phyloP scores from a whole-genome alignment of 2,888 invertebrate genomes.

The Xestia sexstrigata region DNA sequence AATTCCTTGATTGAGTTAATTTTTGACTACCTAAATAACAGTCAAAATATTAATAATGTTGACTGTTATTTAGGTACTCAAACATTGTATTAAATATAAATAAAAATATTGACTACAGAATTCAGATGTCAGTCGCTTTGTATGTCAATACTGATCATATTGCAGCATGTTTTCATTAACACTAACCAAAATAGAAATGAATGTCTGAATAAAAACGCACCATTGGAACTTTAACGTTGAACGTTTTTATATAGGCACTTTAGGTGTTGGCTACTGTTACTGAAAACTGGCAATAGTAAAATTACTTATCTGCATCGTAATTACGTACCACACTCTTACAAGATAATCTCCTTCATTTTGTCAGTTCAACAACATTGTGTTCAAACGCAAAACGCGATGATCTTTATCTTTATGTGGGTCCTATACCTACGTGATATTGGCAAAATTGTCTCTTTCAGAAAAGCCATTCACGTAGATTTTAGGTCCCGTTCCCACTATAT shows the following conservation, averaged over 20 bases:
- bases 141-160: slow-evolving; percentile 25
- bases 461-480: too few species aligned
- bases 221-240: neutral
- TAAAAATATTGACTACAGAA: slow-evolving; percentile 10
- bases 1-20: neutral
- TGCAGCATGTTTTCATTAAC: neutral
- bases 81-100: too few species aligned
- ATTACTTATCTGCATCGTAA: neutral
- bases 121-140: slow-evolving; percentile 16
- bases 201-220: neutral
- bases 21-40: slow-evolving; percentile 11
- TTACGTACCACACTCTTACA: neutral
- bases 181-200: neutral
- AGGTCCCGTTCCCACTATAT: too few species aligned
- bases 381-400: neutral
- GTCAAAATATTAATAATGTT: neutral
- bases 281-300: neutral
- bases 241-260: neutral
- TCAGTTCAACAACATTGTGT: neutral
- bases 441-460: neutral
- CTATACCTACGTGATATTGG: neutral
- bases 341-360: neutral
- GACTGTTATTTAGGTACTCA: too few species aligned
- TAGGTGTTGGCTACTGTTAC: neutral
- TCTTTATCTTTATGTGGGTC: neutral